Evolutionary conservation across 1,140 invertebrate genomes (phyloP).

Genomic region (Hylaeus volcanicus): DNA sequence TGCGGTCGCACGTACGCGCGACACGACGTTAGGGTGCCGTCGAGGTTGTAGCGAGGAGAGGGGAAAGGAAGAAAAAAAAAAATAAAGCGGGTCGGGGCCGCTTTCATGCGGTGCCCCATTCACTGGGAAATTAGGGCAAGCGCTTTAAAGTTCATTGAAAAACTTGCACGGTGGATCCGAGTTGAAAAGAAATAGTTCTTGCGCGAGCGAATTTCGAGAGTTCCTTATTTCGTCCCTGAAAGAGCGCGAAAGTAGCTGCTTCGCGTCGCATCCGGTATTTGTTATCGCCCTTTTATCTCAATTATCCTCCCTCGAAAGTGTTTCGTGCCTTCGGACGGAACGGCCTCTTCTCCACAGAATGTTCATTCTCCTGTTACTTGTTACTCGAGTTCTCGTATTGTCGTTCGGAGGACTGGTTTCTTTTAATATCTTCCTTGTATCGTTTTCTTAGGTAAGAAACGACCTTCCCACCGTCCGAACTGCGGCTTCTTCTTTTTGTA

Average conservation of each 20-base stretch:
- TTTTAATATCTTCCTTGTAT: constrained; percentile 20
- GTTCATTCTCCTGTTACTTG: background rate
- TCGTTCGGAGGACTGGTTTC: constrained; percentile 1
- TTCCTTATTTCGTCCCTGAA: constrained; percentile 58
- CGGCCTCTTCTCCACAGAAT: background rate
- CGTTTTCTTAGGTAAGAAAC: constrained; percentile 17
- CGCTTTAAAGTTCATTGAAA: constrained; percentile 66
- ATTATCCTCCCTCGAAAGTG: constrained; percentile 49
- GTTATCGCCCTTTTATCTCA: constrained; percentile 56
- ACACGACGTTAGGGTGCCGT: background rate
- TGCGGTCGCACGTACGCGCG: constrained; percentile 11
- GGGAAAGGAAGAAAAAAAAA: constrained; percentile 14
- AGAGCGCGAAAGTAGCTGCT: constrained; percentile 52
- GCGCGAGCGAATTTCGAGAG: constrained; percentile 58
- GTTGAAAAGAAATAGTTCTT: constrained; percentile 52
- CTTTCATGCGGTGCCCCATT: constrained; percentile 61
- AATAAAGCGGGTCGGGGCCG: constrained; percentile 55
- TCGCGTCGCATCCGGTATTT: constrained; percentile 37
- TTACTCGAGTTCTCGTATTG: constrained; percentile 3
- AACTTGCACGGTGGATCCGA: constrained; percentile 15
- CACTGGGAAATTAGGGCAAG: constrained; percentile 64
- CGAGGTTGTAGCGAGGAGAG: background rate
- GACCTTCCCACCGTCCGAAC: background rate
- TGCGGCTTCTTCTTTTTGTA: background rate
- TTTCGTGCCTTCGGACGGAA: background rate